Conservation (phyloP, 2,797 vertebrate genomes). For the Mionectes olivaceus region DNA sequence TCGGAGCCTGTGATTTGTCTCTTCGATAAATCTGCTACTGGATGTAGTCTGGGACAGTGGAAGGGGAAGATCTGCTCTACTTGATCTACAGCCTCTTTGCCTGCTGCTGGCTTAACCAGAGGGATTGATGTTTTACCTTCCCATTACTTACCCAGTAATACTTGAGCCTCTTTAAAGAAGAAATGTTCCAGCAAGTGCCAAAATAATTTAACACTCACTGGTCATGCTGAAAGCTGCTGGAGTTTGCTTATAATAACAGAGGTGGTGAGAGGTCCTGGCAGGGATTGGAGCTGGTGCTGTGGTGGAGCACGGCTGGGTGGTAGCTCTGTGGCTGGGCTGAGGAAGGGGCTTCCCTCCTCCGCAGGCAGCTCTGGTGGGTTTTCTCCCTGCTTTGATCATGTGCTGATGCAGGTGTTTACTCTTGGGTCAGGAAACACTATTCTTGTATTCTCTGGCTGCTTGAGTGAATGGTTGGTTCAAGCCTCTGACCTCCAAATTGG, state of each 20-base stretch:
- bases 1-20: background rate
- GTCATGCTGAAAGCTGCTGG: background rate
- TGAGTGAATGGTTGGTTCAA: background rate
- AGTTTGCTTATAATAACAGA: background rate
- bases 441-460: background rate
- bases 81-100: background rate
- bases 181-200: background rate
- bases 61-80: background rate
- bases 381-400: background rate
- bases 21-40: background rate
- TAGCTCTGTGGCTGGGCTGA: background rate
- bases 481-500: accelerated
- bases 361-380: background rate
- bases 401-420: background rate
- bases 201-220: background rate
- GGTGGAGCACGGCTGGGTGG: background rate
- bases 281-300: background rate
- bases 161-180: background rate
- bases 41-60: background rate
- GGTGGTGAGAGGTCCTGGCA: background rate
- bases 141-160: background rate
- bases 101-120: background rate
- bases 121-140: background rate
- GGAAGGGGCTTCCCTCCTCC: background rate
- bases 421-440: background rate